phyloP scores from a whole-genome alignment of 2,888 invertebrate genomes.

The Norana najaformis region DNA sequence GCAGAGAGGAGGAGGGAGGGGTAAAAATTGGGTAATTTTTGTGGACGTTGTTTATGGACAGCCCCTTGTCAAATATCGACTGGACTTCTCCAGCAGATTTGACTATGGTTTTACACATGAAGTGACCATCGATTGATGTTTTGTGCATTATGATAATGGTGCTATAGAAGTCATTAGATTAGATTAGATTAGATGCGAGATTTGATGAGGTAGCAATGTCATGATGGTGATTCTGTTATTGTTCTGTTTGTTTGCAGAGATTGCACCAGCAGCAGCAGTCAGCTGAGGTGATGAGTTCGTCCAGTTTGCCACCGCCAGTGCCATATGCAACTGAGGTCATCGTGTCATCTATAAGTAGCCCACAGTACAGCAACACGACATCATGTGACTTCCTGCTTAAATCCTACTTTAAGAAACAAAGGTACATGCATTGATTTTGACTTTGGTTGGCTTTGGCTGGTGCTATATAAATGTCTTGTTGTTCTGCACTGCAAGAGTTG shows the following conservation, averaged over 20 bases:
- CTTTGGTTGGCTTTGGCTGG: background rate
- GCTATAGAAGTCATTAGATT: background rate
- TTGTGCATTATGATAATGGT: background rate
- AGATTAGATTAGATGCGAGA: background rate
- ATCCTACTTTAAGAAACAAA: conserved; percentile 10
- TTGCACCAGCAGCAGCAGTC: background rate
- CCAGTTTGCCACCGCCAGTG: background rate
- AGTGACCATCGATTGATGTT: background rate
- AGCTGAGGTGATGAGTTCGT: background rate
- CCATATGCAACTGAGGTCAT: conserved; percentile 32
- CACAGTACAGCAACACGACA: conserved; percentile 22
- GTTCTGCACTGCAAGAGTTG: background rate
- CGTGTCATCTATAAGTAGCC: conserved; percentile 28
- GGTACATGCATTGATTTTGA: background rate
- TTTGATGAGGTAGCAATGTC: background rate
- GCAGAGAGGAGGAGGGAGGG: too few relatives aligned
- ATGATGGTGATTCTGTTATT: background rate
- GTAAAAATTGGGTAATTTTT: too few relatives aligned
- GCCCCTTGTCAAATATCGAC: too few relatives aligned
- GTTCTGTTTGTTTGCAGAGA: background rate
- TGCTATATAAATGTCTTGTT: background rate
- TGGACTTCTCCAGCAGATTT: background rate
- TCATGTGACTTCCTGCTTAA: conserved; percentile 18
- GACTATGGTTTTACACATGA: background rate
- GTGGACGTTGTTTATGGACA: too few relatives aligned